Evolutionary conservation across 2,797 vertebrate species (phyloP), one percentile per base, ranked within the genome.

Genomic region (Pteronotus mesoamericanus): DNA sequence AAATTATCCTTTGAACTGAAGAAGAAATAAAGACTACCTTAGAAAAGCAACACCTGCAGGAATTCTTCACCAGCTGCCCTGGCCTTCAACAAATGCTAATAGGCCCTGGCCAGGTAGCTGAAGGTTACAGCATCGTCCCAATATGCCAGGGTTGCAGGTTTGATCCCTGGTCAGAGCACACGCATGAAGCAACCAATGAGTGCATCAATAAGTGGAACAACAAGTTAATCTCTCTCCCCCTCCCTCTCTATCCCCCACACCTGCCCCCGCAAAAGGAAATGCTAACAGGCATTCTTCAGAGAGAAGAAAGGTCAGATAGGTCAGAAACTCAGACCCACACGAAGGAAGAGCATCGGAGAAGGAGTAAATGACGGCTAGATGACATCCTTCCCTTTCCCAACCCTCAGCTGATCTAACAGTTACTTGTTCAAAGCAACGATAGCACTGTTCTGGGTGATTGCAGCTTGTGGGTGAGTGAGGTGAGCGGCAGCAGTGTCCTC

Each of bases 401-500:
- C 18, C 53, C 37, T 21, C 32, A 84, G 34, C 14, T 42, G 59
- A 42, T 34, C n/a, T 29, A 42, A 16, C 2, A 19, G 5, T 18
- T 53, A 8, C 6, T 9, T 66, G 86, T 46, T 57, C n/a, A 16
- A 21, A 3, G 24, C 26, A 37, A 18, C 2, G 15, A 11, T 6
- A 15, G 39, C 69, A 14, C 44, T 0, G 9, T 9, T 10, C 1
- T 21, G 51, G 53, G 39, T 29, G 39, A 24, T 16, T 22, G 8
- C 1, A 24, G 89, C 42, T 32, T 1, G 21, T 0, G 9, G 48
- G 5, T 6, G 26, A 4, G 68, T 0, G 46, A 42, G 9, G 19
- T 6, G 51, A 51, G 16, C 7, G 32, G 10, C 11, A 7, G 39
- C 19, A 9, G 1, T 0, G 39, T 6, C 24, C 1, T 0, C 1